Evolutionary conservation across 2,797 vertebrate genomes (phyloP), one percentile per base, ranked within the genome.

Genomic region (Cossypha polioptera): DNA sequence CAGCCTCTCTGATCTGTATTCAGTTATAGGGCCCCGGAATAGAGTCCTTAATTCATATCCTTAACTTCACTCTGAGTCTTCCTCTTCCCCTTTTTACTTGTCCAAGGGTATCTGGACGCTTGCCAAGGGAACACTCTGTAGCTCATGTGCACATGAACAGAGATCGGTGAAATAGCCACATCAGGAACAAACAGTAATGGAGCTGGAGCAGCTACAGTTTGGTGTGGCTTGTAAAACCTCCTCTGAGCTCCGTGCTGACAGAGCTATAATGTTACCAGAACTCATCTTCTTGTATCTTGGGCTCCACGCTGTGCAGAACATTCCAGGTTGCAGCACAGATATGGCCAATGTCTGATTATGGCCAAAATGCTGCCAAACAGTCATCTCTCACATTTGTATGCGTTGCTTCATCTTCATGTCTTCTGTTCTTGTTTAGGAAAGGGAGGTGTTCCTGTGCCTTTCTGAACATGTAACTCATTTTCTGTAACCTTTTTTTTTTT

Each of bases 141-240:
- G 26, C 12, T 33, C 9, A 0, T 0, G 4, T 16, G n/a, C 29
- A 1, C 7, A 1, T 7, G 28, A 36, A 2, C 36, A 18, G 50
- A 24, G 13, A 18, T 13, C 50, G 58, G 51, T n/a, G 7, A 73
- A 84, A 48, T 0, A 17, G 24, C 42, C 5, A 0, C 16, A 15
- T 25, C 9, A 6, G 85, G 78, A 82, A 1, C n/a, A 47, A n/a
- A 7, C 36, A 24, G 25, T 9, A 5, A 12, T 13, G 45, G 35
- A 43, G 88, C 50, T 16, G 50, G 66, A 75, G 50, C 31, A 82
- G 79, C 35, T 78, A 25, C 57, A 43, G 1, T 55, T 25, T 16
- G 1, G 22, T 53, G 61, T 15, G 11, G 28, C 22, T 19, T 75
- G 42, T 65, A 26, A 78, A 57, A 53, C 35, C 26, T 55, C 45